These are phyloP conservation scores for Tetropium fuscum DNA, from an alignment of 2,888 invertebrate genomes.

Conservation along the genomic window DNA sequence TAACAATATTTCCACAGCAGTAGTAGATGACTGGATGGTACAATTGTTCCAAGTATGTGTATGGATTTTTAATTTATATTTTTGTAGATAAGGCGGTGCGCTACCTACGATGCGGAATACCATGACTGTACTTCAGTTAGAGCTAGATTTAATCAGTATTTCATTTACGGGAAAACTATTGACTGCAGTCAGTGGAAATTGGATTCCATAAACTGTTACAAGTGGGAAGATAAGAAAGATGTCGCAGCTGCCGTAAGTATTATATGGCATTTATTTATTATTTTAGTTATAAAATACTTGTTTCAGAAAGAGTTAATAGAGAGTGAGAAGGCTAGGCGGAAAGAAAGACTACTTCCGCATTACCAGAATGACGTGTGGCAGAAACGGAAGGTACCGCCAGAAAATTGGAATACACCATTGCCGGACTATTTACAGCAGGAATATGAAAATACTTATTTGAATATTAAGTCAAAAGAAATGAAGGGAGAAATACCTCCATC, in stretches of 20 bases:
- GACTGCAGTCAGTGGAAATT: slow-evolving; percentile 86
- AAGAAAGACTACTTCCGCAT: slow-evolving; percentile 75
- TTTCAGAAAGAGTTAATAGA: slow-evolving; percentile 69
- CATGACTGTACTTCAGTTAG: slow-evolving; percentile 81
- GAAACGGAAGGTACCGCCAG: slow-evolving; percentile 79
- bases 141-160: slow-evolving; percentile 88
- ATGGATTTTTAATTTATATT: slow-evolving; percentile 5
- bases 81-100: slow-evolving; percentile 81
- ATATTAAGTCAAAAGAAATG: slow-evolving; percentile 74
- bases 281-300: no score
- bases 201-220: slow-evolving; percentile 81
- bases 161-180: slow-evolving; percentile 77
- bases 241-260: slow-evolving; percentile 75
- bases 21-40: slow-evolving; percentile 59
- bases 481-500: slow-evolving; percentile 62
- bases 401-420: slow-evolving; percentile 84
- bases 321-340: slow-evolving; percentile 77
- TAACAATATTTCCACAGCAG: slow-evolving; percentile 1
- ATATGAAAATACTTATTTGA: slow-evolving; percentile 76
- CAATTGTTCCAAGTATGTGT: slow-evolving; percentile 4
- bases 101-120: slow-evolving; percentile 86
- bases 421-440: slow-evolving; percentile 80
- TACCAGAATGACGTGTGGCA: slow-evolving; percentile 84
- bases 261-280: neutral
- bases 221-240: slow-evolving; percentile 75